Base-by-base conservation (phyloP, 2,888 invertebrate genomes). In the Hyposoter didymator region DNA sequence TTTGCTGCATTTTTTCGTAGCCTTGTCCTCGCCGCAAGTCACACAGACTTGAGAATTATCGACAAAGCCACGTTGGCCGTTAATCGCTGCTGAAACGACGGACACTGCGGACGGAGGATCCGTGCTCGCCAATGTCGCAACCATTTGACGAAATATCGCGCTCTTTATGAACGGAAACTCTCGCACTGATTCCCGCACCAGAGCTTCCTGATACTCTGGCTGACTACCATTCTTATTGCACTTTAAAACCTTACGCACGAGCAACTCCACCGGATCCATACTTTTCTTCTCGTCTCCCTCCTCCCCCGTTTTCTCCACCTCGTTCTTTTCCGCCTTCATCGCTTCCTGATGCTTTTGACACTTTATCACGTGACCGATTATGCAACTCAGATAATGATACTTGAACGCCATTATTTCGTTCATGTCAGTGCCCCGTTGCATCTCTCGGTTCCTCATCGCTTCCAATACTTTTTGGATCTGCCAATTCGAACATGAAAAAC, bases 381-480 rank as follows among this genome's bases (percentile, higher is more conserved):
- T 95, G 93, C 96, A 97, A 39, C 96, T 95, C 6, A 98, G 94
- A 91, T 98, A 98, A 93, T 98, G 98, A 92, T 97, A 97, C 94
- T 99, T 99, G 89, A 98, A 97, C 14, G 98, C 96, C 96, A 98
- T 97, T 39, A 98, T 96, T 95, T 99, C 99, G 92, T 99, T 99
- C 0, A 96, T 96, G 87, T 98, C 98, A 55, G 95, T 95, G 49
- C 96, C 96, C 90, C 96, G 95, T 87, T 97, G 97, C 96, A 99
- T 97, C 94, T 99, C 98, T 89, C 96, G 96, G 91, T 98, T 98
- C 90, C 97, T 96, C 95, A 99, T 96, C 81, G 97, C 93, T 89
- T 97, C 97, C 85, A 99, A 94, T 0, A 98, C 97, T 91, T 97
- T 97, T 88, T 96, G 94, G 45, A 96, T 94, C 94, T 94, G 81